Evolutionary conservation across 2,113 vertebrate species (phyloP), one percentile per base, ranked within the genome.

Genomic region (Indri indri): DNA sequence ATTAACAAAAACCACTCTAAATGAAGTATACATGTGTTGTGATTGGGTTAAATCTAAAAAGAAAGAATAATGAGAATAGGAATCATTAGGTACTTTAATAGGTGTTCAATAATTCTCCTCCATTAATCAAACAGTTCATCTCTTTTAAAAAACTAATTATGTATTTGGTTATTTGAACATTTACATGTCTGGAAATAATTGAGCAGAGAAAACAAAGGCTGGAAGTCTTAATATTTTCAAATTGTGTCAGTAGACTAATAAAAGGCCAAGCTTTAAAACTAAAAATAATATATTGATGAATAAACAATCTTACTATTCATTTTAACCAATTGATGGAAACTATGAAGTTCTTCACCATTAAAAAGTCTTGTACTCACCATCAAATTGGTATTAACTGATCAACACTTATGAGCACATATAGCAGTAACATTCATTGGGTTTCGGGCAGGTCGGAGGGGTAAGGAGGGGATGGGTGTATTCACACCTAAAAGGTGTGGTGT

Each of bases 281-380:
- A 77, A 90, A 95, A 96, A 76, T 82, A 92, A 50, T 54, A 14
- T 92, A 40, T 81, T 42, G 45, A 45, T 83, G 50, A 94, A 95
- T 37, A 90, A 76, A 42, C 22, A 84, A 34, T 65, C 18, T 94
- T 95, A 42, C 61, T 68, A 66, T 57, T 71, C 11, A 81, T 79
- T 83, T 91, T 80, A 76, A 70, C 77, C 63, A 81, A 94, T 37
- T 70, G 17, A 71, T 86, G 18, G 25, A 10, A 65, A 84, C 37
- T 79, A 66, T 42, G 9, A 79, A 88, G 3, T 30, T 12, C 8
- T 92, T 96, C 16, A 16, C 6, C 4, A 8, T 45, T 96, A 86
- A 52, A 52, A 52, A 52, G 50, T 52, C 50, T 52, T 52, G 50
- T 52, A 52, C 50, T 16, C 50, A 52, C 3, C 50, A 52, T 52